Percentiles rank a stretch among this genome's conserved stretches.
These are phyloP conservation scores for Oceanodroma tethys DNA, from an alignment of 2,113 vertebrate genomes.

Conservation along the genomic window DNA sequence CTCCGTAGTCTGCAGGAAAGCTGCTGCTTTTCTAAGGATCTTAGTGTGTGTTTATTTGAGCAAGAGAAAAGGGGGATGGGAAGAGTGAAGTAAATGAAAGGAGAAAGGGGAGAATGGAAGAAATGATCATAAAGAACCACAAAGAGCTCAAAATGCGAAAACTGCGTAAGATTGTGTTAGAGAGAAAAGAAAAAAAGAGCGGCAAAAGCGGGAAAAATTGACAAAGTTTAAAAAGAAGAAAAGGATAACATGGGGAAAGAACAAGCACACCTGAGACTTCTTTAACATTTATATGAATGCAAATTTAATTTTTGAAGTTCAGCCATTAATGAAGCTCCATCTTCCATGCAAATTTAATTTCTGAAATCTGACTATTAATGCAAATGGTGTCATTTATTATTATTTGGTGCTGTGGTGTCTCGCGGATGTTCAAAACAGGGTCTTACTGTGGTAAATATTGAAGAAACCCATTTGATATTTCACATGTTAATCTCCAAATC, in stretches of 20 bases:
- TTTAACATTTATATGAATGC: neutral
- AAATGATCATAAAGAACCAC: neutral
- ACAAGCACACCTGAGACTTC: neutral
- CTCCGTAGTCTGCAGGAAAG: neutral
- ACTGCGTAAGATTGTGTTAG: neutral
- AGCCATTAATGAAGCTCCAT: neutral
- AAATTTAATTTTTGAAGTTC: neutral
- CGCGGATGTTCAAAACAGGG: neutral
- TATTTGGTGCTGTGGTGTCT: neutral
- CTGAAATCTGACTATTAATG: neutral
- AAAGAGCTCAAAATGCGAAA: neutral
- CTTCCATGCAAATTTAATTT: neutral
- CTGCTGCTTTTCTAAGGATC: neutral
- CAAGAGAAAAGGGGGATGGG: neutral
- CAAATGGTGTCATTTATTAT: neutral
- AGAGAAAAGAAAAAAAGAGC: neutral
- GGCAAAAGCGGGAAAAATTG: neutral
- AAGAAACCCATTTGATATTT: neutral
- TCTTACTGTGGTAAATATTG: neutral
- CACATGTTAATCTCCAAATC: neutral
- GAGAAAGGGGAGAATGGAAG: neutral
- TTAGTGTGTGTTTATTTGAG: neutral
- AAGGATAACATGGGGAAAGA: neutral
- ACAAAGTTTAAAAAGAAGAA: neutral
- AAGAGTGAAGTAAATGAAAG: neutral